A percentile compares a stretch with the other conserved stretches of the same genome.
Conservation (phyloP, 2,888 invertebrate species). For the Drosophila paranaensis region DNA sequence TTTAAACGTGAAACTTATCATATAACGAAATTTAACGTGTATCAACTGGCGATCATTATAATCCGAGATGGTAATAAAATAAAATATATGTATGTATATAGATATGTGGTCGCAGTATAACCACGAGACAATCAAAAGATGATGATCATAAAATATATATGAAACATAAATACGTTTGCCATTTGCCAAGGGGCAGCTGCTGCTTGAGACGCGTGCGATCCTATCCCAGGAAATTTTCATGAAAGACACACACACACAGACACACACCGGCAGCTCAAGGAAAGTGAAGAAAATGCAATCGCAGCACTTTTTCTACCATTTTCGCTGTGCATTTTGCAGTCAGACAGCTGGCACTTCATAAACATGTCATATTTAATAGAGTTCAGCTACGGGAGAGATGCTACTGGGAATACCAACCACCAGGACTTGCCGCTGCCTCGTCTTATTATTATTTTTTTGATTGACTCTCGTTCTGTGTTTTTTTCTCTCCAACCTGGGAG, state of each 20-base stretch:
- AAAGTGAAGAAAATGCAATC: conserved; percentile 40
- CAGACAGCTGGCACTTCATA: conserved; percentile 78
- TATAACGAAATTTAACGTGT: conserved; percentile 6
- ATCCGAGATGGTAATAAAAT: conserved; percentile 16
- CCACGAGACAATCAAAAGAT: conserved; percentile 61
- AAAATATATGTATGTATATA: neutral
- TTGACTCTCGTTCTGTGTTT: conserved; percentile 58
- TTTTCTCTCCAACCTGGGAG: conserved; percentile 45
- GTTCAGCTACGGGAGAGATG: conserved; percentile 55
- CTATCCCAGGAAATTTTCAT: conserved; percentile 47
- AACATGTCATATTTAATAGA: conserved; percentile 82
- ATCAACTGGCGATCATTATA: conserved; percentile 18
- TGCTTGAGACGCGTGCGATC: conserved; percentile 47
- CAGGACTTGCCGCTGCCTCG: conserved; percentile 35
- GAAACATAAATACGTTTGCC: conserved; percentile 71
- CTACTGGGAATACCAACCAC: conserved; percentile 56
- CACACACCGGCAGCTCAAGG: neutral
- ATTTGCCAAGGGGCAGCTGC: conserved; percentile 54
- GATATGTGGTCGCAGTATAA: conserved; percentile 21
- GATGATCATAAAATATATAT: conserved; percentile 66
- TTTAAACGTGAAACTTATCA: neutral
- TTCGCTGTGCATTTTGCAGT: conserved; percentile 42
- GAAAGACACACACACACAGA: conserved; percentile 8
- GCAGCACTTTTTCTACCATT: conserved; percentile 56
- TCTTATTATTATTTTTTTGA: conserved; percentile 58